These are phyloP conservation scores for Hirundichthys speculiger DNA, from an alignment of 2,113 vertebrate genomes.

Conservation along the genomic window DNA sequence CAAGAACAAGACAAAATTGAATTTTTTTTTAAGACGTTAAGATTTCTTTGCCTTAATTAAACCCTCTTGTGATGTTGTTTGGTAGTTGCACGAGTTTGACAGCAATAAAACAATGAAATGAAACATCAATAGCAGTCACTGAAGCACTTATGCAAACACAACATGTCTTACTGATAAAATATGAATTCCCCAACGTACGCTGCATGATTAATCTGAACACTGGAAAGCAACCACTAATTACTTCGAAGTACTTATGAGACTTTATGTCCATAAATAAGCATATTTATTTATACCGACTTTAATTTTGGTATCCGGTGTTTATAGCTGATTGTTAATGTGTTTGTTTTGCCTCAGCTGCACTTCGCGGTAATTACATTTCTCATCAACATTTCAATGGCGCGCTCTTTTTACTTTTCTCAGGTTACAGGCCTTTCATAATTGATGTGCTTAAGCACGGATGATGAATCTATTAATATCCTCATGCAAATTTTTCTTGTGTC, in stretches of 20 bases:
- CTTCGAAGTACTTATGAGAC: slow-evolving; percentile 63
- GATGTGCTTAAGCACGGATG: slow-evolving; percentile 64
- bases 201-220: slow-evolving; percentile 55
- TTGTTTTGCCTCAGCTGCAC: slow-evolving; percentile 66
- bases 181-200: slow-evolving; percentile 34
- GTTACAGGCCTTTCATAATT: slow-evolving; percentile 75
- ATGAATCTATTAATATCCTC: slow-evolving; percentile 78
- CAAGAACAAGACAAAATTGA: slow-evolving; percentile 18
- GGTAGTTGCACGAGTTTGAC: slow-evolving; percentile 20
- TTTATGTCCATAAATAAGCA: slow-evolving; percentile 66
- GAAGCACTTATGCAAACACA: slow-evolving; percentile 43
- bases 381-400: slow-evolving; percentile 73
- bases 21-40: slow-evolving; percentile 30
- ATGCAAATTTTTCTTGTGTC: slow-evolving; percentile 72
- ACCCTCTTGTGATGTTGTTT: slow-evolving; percentile 11
- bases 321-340: slow-evolving; percentile 68
- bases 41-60: slow-evolving; percentile 20
- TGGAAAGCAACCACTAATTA: slow-evolving; percentile 68
- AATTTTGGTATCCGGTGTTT: slow-evolving; percentile 65
- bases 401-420: slow-evolving; percentile 58
- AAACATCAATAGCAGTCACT: slow-evolving; percentile 26
- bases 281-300: slow-evolving; percentile 63
- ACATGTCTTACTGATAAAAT: slow-evolving; percentile 46
- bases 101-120: slow-evolving; percentile 38
- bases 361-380: slow-evolving; percentile 68